Evolutionary conservation across 1,140 invertebrate species (phyloP).

Genomic region (Acromyrmex heyeri): DNA sequence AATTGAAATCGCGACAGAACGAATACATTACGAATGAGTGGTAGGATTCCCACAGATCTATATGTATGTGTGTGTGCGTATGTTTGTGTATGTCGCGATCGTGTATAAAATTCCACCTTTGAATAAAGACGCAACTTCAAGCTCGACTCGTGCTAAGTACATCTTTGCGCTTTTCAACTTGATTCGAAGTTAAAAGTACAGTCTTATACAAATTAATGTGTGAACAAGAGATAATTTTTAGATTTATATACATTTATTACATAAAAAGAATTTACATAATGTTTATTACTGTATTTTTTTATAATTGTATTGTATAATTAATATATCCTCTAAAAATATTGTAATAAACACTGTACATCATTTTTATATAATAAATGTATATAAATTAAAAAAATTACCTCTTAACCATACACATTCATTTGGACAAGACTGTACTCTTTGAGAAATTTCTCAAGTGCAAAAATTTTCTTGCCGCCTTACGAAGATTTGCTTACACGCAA

Average conservation of each 20-base stretch:
- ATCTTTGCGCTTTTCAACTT: conserved; percentile 53
- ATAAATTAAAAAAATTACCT: no score
- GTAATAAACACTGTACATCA: no score
- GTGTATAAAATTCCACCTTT: conserved; percentile 38
- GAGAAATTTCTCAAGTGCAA: conserved; percentile 42
- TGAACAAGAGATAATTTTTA: no score
- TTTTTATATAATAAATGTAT: no score
- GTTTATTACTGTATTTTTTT: no score
- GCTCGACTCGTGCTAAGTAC: conserved; percentile 31
- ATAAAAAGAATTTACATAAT: no score
- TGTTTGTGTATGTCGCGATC: background rate
- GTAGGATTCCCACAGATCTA: background rate
- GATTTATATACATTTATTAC: no score
- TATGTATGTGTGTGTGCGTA: no score
- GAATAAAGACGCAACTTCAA: conserved; percentile 37
- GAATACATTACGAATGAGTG: background rate
- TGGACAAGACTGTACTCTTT: background rate
- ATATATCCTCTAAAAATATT: no score
- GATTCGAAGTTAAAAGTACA: conserved; percentile 47
- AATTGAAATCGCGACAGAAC: conserved; percentile 7
- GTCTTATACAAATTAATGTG: no score
- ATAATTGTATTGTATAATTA: no score
- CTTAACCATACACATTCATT: no score
- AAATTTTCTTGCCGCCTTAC: conserved; percentile 51
- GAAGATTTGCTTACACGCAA: conserved; percentile 49